Percentiles rank a stretch among this genome's conserved stretches.
Evolutionary conservation across 2,113 vertebrate species (phyloP).

Genomic region (Macrotus californicus): DNA sequence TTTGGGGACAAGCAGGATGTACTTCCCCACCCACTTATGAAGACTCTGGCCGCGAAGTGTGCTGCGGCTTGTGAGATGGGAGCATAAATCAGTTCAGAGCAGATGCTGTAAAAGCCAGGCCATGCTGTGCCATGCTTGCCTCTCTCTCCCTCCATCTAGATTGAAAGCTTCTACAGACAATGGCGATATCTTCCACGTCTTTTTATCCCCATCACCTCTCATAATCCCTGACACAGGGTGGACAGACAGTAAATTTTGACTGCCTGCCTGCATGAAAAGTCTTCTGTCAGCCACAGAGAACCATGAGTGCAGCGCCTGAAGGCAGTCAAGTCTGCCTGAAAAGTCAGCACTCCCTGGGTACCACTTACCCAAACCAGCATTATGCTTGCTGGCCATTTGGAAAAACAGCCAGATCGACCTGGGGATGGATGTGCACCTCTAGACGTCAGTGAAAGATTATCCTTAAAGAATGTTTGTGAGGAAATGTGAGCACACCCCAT

Average conservation of each 20-base stretch:
- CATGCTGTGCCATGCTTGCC: fast-evolving
- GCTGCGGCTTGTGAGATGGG: neutral
- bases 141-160: neutral
- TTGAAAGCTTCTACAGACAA: neutral
- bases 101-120: neutral
- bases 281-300: neutral
- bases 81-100: neutral
- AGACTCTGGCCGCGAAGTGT: neutral
- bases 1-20: neutral
- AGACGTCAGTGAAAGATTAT: neutral
- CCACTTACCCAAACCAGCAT: neutral
- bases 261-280: neutral
- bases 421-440: neutral
- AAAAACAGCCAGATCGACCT: neutral
- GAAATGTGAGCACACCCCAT: neutral
- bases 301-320: neutral
- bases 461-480: neutral
- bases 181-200: too few relatives aligned
- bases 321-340: neutral
- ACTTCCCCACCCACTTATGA: neutral
- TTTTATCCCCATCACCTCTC: neutral
- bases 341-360: neutral
- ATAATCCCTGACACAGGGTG: neutral
- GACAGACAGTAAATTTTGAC: neutral
- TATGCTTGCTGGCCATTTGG: too few relatives aligned